Evolutionary conservation across 2,797 vertebrate genomes (phyloP), one percentile per base, ranked within the genome.

Genomic region (Crocodylus rhombifer): DNA sequence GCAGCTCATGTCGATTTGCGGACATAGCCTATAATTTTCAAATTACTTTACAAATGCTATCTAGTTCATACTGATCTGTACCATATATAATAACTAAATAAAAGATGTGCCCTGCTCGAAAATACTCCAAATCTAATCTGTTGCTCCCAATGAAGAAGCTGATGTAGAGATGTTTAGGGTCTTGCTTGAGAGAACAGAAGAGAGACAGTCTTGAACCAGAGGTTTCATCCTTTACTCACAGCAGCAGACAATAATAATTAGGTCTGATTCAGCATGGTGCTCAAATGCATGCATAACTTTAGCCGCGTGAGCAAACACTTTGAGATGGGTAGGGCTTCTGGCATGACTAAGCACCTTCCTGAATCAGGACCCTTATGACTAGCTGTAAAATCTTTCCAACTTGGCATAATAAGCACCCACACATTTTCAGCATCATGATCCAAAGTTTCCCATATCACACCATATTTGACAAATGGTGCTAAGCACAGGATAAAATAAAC

Each of bases 401-500:
- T 63, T 57, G 28, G 10, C 14, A 23, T 77, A 20, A 21, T 25
- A 28, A 71, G 63, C 77, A 65, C 15, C 13, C 33, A 58, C 30
- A 14, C 1, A 18, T 7, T 17, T 89, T 77, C 84, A 84, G 69
- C 61, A 83, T 86, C 80, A 69, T 63, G 15, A 74, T 81, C 73
- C 81, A 76, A 94, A 94, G 61, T 77, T 88, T 80, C 69, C 73
- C 60, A 62, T 33, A 88, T 60, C 55, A 74, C 30, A 79, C 28
- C 86, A 56, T 89, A 74, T 92, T 94, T 96, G 91, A 91, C 64
- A 96, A 97, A 91, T 89, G 71, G 61, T 91, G 88, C 82, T 86
- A 95, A 94, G 83, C 89, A 91, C 84, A 92, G 87, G 77, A 91
- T 97, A 96, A 97, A 97, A 94, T 94, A 97, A 97, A 94, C 96